Percentiles rank a stretch among this genome's conserved stretches.
Evolutionary conservation across 2,113 vertebrate genomes (phyloP).

Genomic region (Apteryx owenii): DNA sequence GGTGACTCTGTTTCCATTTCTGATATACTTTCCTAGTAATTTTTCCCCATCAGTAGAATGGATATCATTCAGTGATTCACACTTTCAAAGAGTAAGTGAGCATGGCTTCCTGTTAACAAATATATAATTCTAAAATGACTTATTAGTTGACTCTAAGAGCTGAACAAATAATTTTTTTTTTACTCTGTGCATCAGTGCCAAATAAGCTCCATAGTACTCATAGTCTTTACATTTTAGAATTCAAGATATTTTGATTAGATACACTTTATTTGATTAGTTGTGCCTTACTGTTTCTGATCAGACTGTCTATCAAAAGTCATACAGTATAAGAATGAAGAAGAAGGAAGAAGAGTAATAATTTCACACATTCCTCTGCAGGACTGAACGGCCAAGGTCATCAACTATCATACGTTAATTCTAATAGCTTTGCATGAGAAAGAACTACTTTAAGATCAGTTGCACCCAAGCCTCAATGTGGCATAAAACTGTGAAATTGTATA

Average conservation of each 20-base stretch:
- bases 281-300: neutral
- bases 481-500: neutral
- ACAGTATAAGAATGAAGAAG: neutral
- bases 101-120: neutral
- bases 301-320: neutral
- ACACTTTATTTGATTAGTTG: neutral
- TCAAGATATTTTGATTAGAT: neutral
- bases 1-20: neutral
- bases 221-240: neutral
- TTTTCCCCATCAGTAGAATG: neutral
- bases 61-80: neutral
- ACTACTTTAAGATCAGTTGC: neutral
- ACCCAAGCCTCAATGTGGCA: neutral
- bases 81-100: neutral
- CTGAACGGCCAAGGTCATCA: slow-evolving; percentile 8
- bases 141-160: neutral
- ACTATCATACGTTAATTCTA: neutral
- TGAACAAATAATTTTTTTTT: neutral
- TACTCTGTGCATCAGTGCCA: neutral
- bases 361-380: neutral
- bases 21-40: neutral
- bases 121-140: neutral
- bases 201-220: neutral
- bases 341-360: neutral
- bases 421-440: neutral